These are phyloP conservation scores for Limnodromus scolopaceus DNA, from an alignment of 2,797 vertebrate genomes.

Conservation along the genomic window DNA sequence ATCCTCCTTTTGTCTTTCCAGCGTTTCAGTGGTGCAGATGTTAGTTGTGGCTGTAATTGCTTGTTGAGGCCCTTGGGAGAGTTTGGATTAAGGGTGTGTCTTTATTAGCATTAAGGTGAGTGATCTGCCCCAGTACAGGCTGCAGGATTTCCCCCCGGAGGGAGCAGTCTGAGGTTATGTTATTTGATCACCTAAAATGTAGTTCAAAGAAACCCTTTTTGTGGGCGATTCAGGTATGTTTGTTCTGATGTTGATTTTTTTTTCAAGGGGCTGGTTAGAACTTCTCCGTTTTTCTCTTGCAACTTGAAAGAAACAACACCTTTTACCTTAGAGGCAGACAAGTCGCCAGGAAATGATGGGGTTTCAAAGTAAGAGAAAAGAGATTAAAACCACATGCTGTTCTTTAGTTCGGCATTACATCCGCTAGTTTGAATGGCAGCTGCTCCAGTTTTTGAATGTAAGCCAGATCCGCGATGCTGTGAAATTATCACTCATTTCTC, in stretches of 20 bases:
- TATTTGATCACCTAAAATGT: conserved; percentile 14
- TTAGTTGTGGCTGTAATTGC: neutral
- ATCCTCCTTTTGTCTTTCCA: conserved; percentile 17
- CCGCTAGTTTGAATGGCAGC: conserved; percentile 56
- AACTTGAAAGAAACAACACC: conserved; percentile 61
- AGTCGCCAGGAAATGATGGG: conserved; percentile 56
- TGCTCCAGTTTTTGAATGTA: conserved; percentile 21
- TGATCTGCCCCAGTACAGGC: neutral
- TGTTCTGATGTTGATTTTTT: conserved; percentile 61
- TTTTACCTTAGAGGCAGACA: conserved; percentile 64
- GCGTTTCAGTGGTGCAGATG: neutral
- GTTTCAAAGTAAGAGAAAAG: conserved; percentile 65
- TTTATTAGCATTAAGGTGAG: neutral
- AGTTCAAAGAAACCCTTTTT: conserved; percentile 49
- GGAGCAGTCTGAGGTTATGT: conserved; percentile 2
- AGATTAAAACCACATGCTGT: conserved; percentile 66
- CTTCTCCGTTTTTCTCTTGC: neutral
- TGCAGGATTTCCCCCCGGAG: conserved; percentile 10
- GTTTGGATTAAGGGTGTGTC: conserved; percentile 15
- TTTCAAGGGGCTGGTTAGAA: conserved; percentile 49
- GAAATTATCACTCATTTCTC: conserved; percentile 68
- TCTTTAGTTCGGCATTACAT: conserved; percentile 12
- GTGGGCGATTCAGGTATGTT: conserved; percentile 42
- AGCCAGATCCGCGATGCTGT: conserved; percentile 57
- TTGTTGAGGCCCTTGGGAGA: conserved; percentile 32